Conservation (phyloP, 1,140 invertebrate genomes). For the Pseudomyrmex pallidus region DNA sequence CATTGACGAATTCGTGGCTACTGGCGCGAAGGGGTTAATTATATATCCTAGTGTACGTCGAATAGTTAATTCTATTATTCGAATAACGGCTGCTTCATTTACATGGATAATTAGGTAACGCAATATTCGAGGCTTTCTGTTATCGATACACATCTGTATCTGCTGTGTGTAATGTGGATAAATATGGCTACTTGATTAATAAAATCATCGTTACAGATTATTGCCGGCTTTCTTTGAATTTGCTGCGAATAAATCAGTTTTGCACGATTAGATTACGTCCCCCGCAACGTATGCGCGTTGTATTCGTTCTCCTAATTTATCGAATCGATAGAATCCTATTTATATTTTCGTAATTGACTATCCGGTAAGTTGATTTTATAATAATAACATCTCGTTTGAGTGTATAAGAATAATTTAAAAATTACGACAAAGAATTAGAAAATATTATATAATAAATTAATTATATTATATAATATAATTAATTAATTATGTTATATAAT, state of each 20-base stretch:
- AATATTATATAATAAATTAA: not conserved
- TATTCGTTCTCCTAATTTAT: constrained; percentile 39
- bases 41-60: constrained; percentile 57
- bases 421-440: not conserved
- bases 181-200: constrained; percentile 51
- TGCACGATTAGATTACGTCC: constrained; percentile 32
- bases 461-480: too few species aligned
- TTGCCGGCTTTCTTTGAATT: constrained; percentile 46
- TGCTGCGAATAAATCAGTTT: constrained; percentile 24
- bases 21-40: constrained; percentile 58
- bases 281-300: constrained; percentile 24
- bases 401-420: constrained; percentile 5
- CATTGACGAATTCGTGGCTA: constrained; percentile 54
- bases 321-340: constrained; percentile 32
- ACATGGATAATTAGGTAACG: constrained; percentile 57
- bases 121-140: constrained; percentile 37
- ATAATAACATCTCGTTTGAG: not conserved
- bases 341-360: not conserved
- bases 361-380: not conserved
- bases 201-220: constrained; percentile 55
- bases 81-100: constrained; percentile 64
- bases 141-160: constrained; percentile 37
- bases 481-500: too few species aligned
- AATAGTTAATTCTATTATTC: constrained; percentile 63
- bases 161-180: constrained; percentile 34